Evolutionary conservation across 2,797 vertebrate species (phyloP), one percentile per base, ranked within the genome.

Genomic region (Moxostoma hubbsi): DNA sequence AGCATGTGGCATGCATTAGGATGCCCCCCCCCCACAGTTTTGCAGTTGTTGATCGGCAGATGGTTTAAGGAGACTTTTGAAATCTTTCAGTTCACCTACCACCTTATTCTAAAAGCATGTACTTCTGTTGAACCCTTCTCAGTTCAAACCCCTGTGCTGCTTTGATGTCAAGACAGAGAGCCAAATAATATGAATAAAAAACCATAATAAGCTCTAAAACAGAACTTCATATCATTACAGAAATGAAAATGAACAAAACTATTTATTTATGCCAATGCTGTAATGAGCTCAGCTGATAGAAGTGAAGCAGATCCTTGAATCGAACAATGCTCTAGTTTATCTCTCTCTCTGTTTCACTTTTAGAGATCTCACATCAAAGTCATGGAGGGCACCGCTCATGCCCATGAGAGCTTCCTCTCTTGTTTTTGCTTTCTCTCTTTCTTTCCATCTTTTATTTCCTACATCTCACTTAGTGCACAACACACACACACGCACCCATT

Each of bases 311-410:
- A 79, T 67, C 51, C 46, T 11, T 66, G 15, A 80, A 55, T 50
- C n/a, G 50, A 70, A 83, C 71, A n/a, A 83, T 76, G 66, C 53
- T 82, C 62, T 61, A 73, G 47, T 77, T 80, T 53, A 10, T 68
- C 45, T 36, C 10, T 57, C 74, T 54, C 67, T n/a, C 16, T n/a
- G 15, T 50, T 72, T 71, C 65, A 80, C 76, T 75, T 83, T 81
- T 75, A 82, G 77, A 84, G 83, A 85, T 83, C 83, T 84, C 81
- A 72, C 83, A 86, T 86, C 85, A 86, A 87, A 88, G 87, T 85
- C 79, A 73, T 74, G 68, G 43, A 81, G 84, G 79, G 80, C 82
- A 81, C 82, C 72, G 43, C 36, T 75, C 66, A 67, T 54, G 46
- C 73, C 79, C 76, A 73, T 57, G 80, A 69, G 73, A 71, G 81